Base-by-base conservation (phyloP, 2,113 vertebrate genomes). In the Mastomys coucha region DNA sequence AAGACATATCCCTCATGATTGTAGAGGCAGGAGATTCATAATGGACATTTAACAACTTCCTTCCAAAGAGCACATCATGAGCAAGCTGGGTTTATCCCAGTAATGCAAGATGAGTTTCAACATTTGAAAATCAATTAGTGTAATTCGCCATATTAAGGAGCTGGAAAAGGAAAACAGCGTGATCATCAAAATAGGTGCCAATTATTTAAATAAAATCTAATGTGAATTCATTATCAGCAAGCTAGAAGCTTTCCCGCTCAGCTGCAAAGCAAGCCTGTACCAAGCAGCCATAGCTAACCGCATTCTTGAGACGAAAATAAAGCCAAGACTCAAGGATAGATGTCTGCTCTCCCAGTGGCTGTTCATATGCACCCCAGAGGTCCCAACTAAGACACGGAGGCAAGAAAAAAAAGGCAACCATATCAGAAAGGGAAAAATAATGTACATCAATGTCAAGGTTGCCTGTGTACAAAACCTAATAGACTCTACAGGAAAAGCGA, bases 211-310 rank as follows among this genome's bases (percentile, higher is more conserved):
- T 28, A 94, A 96, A 80, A 93, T 89, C 22, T 36, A 78, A 16
- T n/a, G 16, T 84, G 75, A 85, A 69, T 91, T 80, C 42, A 80
- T 96, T 53, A 88, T 93, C 77, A 63, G 42, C 22, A 89, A 80
- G 91, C 36, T n/a, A 69, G 65, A 72, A 85, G 77, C n/a, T 93
- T 65, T 20, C 9, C 75, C 33, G n/a, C 4, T 17, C n/a, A 72
- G n/a, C 72, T 39, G 31, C 63, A 51, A 36, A 53, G 65, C 75
- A 42, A 49, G 14, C 20, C 42, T 39, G 58, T 60, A 67, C 5
- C 20, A 93, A 42, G 81, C 5, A 91, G 2, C n/a, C 73, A 56
- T 24, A 51, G 67, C 39, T 93, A 67, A 53, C 49, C 20, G 65
- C 26, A 60, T 89, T 80, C 56, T 75, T 88, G 73, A 70, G 20